Conservation (phyloP, 35 echinoderm and acorn worm species). For the Hemicentrotus pulcherrimus region DNA sequence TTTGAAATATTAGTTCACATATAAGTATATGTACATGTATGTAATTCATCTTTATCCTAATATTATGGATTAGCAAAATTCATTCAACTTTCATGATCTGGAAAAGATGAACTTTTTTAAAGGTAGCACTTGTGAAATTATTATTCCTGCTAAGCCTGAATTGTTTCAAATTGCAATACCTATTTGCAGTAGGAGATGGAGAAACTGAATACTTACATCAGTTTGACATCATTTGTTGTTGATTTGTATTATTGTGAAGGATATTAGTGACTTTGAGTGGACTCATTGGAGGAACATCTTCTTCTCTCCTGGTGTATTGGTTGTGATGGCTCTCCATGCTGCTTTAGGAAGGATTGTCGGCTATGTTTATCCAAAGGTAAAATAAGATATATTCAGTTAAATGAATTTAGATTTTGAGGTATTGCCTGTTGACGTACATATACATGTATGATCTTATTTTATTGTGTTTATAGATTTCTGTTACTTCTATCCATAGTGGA, state of each 20-base stretch:
- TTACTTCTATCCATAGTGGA: no score
- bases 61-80: background rate
- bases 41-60: no score
- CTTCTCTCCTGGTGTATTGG: background rate
- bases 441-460: no score
- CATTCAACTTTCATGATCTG: background rate
- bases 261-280: slow-evolving; percentile 35
- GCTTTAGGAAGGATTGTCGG: slow-evolving; percentile 18
- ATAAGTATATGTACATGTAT: no score
- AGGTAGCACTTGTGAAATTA: background rate
- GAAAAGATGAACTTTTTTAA: background rate
- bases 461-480: no score
- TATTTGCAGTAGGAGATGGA: background rate
- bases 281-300: background rate
- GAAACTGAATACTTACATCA: background rate
- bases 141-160: background rate
- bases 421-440: no score
- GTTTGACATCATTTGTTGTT: background rate
- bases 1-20: no score
- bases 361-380: slow-evolving; percentile 41
- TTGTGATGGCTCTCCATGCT: slow-evolving; percentile 23
- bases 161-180: no score
- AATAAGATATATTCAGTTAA: background rate
- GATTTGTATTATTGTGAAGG: background rate
- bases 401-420: background rate